Percentiles rank a stretch among this genome's conserved stretches.
Evolutionary conservation across 2,113 vertebrate species (phyloP).

Genomic region (Ammodytes dubius): DNA sequence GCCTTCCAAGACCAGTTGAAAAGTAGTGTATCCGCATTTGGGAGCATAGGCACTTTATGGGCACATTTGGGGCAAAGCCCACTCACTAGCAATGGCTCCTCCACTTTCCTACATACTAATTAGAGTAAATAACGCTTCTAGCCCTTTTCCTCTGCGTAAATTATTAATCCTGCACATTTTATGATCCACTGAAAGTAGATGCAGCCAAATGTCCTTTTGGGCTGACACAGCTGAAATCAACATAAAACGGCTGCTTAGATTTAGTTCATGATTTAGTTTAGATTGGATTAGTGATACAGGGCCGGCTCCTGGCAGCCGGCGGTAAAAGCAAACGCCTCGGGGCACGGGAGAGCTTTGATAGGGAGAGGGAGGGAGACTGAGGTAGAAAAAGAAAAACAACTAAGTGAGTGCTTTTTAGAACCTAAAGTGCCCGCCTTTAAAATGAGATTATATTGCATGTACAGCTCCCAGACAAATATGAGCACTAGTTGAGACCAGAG

Average conservation of each 20-base stretch:
- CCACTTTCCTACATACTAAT: neutral
- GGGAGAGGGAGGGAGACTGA: neutral
- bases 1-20: too few species aligned
- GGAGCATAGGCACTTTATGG: neutral
- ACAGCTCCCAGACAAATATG: too few species aligned
- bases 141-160: neutral
- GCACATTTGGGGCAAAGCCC: neutral
- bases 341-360: neutral
- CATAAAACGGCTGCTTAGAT: neutral
- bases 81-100: neutral
- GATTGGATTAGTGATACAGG: neutral
- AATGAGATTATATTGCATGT: too few species aligned
- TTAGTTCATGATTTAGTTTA: neutral
- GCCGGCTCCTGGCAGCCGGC: neutral
- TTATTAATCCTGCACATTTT: neutral
- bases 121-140: neutral
- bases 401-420: too few species aligned
- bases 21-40: neutral
- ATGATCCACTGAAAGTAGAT: neutral
- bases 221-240: conserved; percentile 3
- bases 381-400: neutral
- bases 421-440: too few species aligned
- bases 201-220: neutral
- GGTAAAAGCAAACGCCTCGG: neutral
- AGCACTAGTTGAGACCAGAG: too few species aligned